Evolutionary conservation across 2,113 vertebrate genomes (phyloP), one percentile per base, ranked within the genome.

Genomic region (Corythaixoides concolor): DNA sequence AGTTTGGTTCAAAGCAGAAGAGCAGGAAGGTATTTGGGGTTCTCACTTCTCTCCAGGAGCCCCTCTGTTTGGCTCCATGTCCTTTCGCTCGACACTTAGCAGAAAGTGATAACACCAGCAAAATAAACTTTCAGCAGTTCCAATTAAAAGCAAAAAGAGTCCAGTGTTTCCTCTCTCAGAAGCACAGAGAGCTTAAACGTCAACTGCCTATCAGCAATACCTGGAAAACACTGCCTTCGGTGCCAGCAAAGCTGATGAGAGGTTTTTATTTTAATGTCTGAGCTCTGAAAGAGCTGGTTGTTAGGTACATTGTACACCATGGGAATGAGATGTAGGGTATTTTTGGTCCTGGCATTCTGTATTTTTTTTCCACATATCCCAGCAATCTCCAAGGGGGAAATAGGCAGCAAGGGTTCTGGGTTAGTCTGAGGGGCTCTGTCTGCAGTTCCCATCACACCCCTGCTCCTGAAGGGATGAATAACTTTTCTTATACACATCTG

Each of bases 91-190:
- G 4, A 72, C 43, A 50, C 47, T 53, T 78, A 87, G 72, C 59
- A 90, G 76, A 72, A 95, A 95, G 45, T 50, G 88, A 89, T 87
- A 95, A 92, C 76, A 77, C 79, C 66, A 95, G 72, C 93, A 94
- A 81, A 93, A 95, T n/a, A 89, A 89, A 84, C 64, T 84, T 86
- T 87, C 80, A 92, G 24, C 73, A 82, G 66, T 11, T 89, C 66
- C 62, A 92, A 37, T 87, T 70, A 81, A 60, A 92, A 86, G 66
- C 41, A 95, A 90, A 96, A 97, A 78, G 92, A 75, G 30, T 19
- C 4, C 73, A 93, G 64, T 95, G 86, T 95, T 93, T 88, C 68
- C 53, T 81, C 45, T 27, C 49, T 89, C 60, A 87, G 81, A 66
- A 92, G 66, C 53, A 63, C 66, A 64, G 66, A 82, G 56, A 92